phyloP scores from a whole-genome alignment of 2,888 invertebrate genomes.

The Ichneumon xanthorius region DNA sequence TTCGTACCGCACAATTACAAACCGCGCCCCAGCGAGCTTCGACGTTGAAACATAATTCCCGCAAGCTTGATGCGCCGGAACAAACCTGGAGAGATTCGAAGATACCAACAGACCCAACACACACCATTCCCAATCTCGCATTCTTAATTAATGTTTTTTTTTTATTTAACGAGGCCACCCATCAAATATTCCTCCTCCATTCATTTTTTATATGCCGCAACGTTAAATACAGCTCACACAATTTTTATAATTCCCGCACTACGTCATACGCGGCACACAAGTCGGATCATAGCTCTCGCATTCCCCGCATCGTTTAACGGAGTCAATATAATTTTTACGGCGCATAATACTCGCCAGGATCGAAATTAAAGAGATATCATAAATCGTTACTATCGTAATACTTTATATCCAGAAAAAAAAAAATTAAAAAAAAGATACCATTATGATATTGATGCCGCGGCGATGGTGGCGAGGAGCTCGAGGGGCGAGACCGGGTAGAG shows the following conservation, averaged over 20 bases:
- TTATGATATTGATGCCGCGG: conserved; percentile 17
- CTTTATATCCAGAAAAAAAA: background rate
- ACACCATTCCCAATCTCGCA: background rate
- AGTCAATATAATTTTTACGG: conserved; percentile 5
- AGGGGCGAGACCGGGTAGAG: conserved; percentile 7
- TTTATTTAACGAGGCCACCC: too few species aligned
- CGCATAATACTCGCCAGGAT: background rate
- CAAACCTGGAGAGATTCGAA: too few species aligned
- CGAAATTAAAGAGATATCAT: conserved; percentile 3
- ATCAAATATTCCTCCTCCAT: background rate
- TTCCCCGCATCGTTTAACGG: background rate
- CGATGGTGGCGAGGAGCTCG: background rate
- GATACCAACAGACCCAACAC: background rate
- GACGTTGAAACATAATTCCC: too few species aligned
- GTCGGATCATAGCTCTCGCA: background rate
- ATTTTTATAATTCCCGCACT: background rate
- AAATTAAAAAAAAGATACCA: background rate
- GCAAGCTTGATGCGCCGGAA: too few species aligned
- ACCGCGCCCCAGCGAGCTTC: too few species aligned
- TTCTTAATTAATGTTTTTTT: background rate
- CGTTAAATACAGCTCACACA: background rate
- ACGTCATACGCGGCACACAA: background rate
- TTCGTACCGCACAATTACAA: too few species aligned
- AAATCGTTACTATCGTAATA: conserved; percentile 16
- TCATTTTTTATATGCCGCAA: background rate